phyloP scores from a whole-genome alignment of 2,888 invertebrate species.

The Parnassius mnemosyne region DNA sequence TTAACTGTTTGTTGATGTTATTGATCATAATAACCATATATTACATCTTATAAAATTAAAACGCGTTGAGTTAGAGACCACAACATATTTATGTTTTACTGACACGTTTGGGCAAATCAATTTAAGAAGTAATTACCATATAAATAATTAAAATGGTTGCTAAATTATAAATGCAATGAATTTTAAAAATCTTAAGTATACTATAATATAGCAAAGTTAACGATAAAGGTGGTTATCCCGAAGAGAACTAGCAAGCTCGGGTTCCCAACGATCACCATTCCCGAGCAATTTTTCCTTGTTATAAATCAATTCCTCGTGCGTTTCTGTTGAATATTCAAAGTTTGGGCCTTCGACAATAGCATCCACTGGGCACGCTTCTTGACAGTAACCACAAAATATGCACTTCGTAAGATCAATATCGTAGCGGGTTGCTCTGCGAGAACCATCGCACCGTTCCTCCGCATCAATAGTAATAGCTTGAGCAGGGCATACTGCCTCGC shows the following conservation, averaged over 20 bases:
- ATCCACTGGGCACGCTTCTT: slow-evolving; percentile 98
- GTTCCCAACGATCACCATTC: slow-evolving; percentile 99
- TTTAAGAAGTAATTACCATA: no score
- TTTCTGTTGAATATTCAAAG: slow-evolving; percentile 98
- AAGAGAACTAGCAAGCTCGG: slow-evolving; percentile 97
- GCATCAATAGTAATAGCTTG: slow-evolving; percentile 99
- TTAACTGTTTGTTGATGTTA: no score
- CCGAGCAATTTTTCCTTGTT: slow-evolving; percentile 98
- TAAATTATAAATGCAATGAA: no score
- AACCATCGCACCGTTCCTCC: slow-evolving; percentile 96
- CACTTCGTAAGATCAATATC: slow-evolving; percentile 99
- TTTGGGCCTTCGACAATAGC: slow-evolving; percentile 99
- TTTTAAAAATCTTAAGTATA: no score
- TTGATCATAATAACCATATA: no score
- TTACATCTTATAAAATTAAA: no score
- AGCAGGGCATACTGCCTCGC: slow-evolving; percentile 99
- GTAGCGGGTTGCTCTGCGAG: slow-evolving; percentile 96
- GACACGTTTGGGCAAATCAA: no score
- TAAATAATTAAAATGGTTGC: no score
- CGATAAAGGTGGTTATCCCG: slow-evolving; percentile 67
- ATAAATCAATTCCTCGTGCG: slow-evolving; percentile 97
- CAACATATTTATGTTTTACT: no score
- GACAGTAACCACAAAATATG: slow-evolving; percentile 99
- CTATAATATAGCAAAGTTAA: slow-evolving; percentile 31
- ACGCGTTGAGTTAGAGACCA: no score